Percentiles rank a stretch among this genome's conserved stretches.
phyloP scores from a whole-genome alignment of 2,888 invertebrate genomes.

The Pyrochroa serraticornis region DNA sequence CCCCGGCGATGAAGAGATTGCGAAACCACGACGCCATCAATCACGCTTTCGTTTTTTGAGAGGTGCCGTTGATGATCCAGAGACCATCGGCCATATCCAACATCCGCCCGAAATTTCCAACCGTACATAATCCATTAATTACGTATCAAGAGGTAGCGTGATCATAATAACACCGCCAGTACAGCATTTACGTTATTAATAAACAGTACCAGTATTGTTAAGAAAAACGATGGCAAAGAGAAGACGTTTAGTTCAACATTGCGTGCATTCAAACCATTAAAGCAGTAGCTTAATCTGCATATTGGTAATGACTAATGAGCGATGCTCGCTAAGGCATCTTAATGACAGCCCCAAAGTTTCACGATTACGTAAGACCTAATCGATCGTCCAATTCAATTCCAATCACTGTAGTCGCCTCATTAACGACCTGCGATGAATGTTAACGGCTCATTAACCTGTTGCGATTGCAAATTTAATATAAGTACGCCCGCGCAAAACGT shows the following conservation, averaged over 20 bases:
- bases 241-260: conserved; percentile 1
- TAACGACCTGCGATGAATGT: conserved; percentile 9
- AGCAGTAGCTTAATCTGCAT: conserved; percentile 15
- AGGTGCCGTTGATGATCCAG: not conserved
- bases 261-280: conserved; percentile 23
- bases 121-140: not conserved
- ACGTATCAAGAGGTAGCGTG: conserved; percentile 14
- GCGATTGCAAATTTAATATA: conserved; percentile 4
- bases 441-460: conserved; percentile 12
- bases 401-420: conserved; percentile 4
- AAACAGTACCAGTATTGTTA: conserved; percentile 14
- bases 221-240: conserved; percentile 10
- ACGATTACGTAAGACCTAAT: not conserved
- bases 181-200: conserved; percentile 21
- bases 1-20: conserved; percentile 2
- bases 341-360: too few species aligned
- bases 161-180: conserved; percentile 13
- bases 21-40: conserved; percentile 1
- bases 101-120: too few species aligned
- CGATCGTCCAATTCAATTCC: conserved; percentile 9
- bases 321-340: too few species aligned
- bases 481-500: not conserved
- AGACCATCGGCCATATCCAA: too few species aligned
- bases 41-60: conserved; percentile 1
- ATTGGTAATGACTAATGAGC: conserved; percentile 5